Evolutionary conservation across 2,888 invertebrate genomes (phyloP).

Genomic region (Andrena praecox): DNA sequence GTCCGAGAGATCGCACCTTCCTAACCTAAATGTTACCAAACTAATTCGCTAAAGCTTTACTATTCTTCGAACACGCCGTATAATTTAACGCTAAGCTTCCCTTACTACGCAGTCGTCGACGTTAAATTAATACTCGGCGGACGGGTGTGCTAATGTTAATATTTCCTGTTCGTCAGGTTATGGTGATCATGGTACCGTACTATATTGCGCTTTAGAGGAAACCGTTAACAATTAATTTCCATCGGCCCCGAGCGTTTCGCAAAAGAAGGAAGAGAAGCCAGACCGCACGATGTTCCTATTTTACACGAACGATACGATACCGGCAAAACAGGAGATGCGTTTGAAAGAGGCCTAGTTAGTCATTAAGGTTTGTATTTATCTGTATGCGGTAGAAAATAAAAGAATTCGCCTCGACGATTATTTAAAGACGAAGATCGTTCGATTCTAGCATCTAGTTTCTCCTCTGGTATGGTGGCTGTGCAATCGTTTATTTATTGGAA

Average conservation of each 20-base stretch:
- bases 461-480: slow-evolving; percentile 64
- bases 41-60: background rate
- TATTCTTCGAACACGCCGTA: background rate
- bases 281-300: slow-evolving; percentile 40
- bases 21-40: too few relatives aligned
- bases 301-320: slow-evolving; percentile 21
- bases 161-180: slow-evolving; percentile 27
- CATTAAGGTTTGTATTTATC: slow-evolving; percentile 43
- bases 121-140: background rate
- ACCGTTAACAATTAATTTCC: slow-evolving; percentile 21
- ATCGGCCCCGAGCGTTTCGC: slow-evolving; percentile 26
- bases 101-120: background rate
- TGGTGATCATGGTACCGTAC: background rate
- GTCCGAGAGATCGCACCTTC: background rate
- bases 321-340: slow-evolving; percentile 1
- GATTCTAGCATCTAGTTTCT: slow-evolving; percentile 39
- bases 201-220: slow-evolving; percentile 6
- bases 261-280: slow-evolving; percentile 21
- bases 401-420: background rate
- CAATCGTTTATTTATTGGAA: slow-evolving; percentile 45
- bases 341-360: slow-evolving; percentile 13
- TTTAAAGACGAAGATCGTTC: background rate
- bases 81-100: background rate
- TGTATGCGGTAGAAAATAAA: background rate
- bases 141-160: slow-evolving; percentile 4